A percentile compares a stretch with the other conserved stretches of the same genome.
These are phyloP conservation scores for Tenrec ecaudatus DNA, from an alignment of 2,113 vertebrate genomes.

Conservation along the genomic window DNA sequence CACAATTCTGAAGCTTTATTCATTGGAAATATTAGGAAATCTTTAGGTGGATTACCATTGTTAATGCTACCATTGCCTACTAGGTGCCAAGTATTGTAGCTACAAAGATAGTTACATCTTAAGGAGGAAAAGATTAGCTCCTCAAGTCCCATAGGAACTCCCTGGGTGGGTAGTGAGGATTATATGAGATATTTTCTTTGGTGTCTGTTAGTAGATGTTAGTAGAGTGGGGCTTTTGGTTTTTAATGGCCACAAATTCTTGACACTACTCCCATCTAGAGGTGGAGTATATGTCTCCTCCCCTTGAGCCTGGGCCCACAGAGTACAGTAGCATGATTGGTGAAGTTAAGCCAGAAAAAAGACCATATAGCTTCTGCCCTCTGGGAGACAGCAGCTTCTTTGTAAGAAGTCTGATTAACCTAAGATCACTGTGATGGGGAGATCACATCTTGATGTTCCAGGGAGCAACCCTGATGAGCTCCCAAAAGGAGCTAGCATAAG, in stretches of 20 bases:
- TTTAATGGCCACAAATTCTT: background rate
- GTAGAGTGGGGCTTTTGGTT: background rate
- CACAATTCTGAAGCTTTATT: background rate
- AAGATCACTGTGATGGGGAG: background rate
- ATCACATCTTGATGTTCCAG: background rate
- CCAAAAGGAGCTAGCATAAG: background rate
- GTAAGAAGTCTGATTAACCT: background rate
- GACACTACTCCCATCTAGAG: background rate
- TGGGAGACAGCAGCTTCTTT: background rate
- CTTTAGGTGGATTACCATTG: too few species aligned
- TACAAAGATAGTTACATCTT: background rate
- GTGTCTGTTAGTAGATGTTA: background rate
- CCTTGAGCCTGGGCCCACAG: background rate
- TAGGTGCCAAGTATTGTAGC: background rate
- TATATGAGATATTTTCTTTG: conserved; percentile 30
- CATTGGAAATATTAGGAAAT: background rate
- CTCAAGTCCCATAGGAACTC: background rate
- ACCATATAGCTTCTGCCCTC: background rate
- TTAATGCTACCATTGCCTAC: too few species aligned
- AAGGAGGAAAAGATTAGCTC: conserved; percentile 14
- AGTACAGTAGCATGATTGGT: background rate
- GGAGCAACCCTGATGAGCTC: background rate
- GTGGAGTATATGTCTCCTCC: background rate
- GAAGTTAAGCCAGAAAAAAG: background rate
- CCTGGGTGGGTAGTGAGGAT: background rate